Evolutionary conservation across 2,113 vertebrate species (phyloP), one percentile per base, ranked within the genome.

Genomic region (Monarcha castaneiventris): DNA sequence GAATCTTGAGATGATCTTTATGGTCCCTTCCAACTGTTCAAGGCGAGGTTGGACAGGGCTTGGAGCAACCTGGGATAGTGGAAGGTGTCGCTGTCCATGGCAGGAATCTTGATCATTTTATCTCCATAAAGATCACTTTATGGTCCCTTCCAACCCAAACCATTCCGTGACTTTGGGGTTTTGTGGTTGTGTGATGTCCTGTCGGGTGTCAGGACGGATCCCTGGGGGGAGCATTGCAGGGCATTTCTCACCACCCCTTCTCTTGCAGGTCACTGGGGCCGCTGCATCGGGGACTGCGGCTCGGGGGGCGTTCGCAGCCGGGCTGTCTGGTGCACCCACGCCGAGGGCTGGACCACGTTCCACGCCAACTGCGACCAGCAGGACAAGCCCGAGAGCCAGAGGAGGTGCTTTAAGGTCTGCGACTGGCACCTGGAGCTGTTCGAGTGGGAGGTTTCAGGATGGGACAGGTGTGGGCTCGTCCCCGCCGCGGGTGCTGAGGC

Each of bases 381-480:
- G 55, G 97, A 97, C 80, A 98, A 98, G 35, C 99, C 99, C 4
- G 98, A 98, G 49, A 98, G 95, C 97, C 98, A 98, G 94, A 98
- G 98, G 72, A 98, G 97, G 71, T 99, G 99, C 94, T 99, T 99
- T 89, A 98, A 98, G 76, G 98, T 99, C 77, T 99, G 99, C 13
- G 98, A 99, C 93, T 99, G 99, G 99, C 99, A 99, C 96, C 97
- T 98, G 52, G 98, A 99, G 91, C 98, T 99, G 69, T 99, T 99
- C 10, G 98, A 98, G 89, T 99, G 99, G 99, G 98, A 99, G 56
- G 97, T 98, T 33, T 98, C 99, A 0, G 98, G 98, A 64, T 99
- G 99, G 99, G 98, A 98, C 26, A 82, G 66, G 54, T 99, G 99
- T 7, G 89, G 98, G 51, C 98, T 99, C 0, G 97, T 97, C 33